Evolutionary conservation across 2,888 invertebrate genomes (phyloP).

Genomic region (Phorcus lineatus): DNA sequence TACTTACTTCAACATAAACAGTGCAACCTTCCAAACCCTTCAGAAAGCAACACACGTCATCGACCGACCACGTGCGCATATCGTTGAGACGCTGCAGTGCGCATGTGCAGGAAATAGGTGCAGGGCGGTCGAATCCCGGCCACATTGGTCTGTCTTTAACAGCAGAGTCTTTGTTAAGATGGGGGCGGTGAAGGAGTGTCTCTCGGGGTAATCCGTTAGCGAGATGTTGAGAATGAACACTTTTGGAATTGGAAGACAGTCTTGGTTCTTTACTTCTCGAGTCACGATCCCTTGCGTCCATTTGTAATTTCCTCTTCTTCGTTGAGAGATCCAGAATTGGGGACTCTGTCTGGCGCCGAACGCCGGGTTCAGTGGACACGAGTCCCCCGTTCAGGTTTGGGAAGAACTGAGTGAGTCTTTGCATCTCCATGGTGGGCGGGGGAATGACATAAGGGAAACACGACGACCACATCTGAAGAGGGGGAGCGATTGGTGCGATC

Average conservation of each 20-base stretch:
- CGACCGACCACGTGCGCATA: conserved; percentile 31
- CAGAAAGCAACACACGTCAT: conserved; percentile 33
- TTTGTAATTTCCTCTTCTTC: conserved; percentile 20
- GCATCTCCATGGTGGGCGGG: conserved; percentile 24
- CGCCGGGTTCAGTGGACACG: not conserved
- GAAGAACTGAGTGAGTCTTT: conserved; percentile 29
- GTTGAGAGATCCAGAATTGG: conserved; percentile 24
- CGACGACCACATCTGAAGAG: conserved; percentile 29
- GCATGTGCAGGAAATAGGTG: conserved; percentile 19
- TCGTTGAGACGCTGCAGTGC: conserved; percentile 29
- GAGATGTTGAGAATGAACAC: not conserved
- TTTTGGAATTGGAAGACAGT: not conserved
- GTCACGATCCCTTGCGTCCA: not conserved
- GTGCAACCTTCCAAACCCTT: conserved; percentile 35
- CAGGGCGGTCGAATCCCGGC: not conserved
- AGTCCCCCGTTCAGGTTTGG: conserved; percentile 27
- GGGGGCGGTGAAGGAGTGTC: not conserved
- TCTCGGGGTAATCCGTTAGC: not conserved
- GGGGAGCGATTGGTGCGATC: not conserved
- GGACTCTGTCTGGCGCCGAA: conserved; percentile 9
- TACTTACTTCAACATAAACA: conserved; percentile 32
- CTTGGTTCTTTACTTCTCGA: not conserved
- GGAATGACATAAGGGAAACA: conserved; percentile 29
- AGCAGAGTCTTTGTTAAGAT: not conserved
- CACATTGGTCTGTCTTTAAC: not conserved